phyloP scores from a whole-genome alignment of 2,888 invertebrate species.

The Ischnus inquisitorius region DNA sequence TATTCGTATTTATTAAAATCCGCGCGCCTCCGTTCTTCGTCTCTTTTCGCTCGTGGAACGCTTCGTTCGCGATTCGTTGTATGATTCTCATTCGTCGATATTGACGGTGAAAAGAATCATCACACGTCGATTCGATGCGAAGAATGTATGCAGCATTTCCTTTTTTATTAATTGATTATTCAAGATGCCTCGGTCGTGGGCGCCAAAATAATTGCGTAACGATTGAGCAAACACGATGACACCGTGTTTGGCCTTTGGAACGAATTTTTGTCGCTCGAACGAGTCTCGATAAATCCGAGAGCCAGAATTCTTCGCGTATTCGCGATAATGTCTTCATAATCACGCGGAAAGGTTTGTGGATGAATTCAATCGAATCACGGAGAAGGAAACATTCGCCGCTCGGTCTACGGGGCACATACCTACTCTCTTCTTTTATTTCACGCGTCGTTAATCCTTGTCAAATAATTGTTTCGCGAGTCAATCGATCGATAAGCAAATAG shows the following conservation, averaged over 20 bases:
- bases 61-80: neutral
- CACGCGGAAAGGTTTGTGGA: neutral
- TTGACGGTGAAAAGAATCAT: neutral
- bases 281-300: constrained; percentile 12
- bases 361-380: constrained; percentile 4
- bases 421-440: neutral
- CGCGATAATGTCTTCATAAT: neutral
- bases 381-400: neutral
- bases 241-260: constrained; percentile 13
- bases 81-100: neutral
- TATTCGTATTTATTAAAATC: constrained; percentile 60
- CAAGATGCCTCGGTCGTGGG: neutral
- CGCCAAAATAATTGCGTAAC: constrained; percentile 27
- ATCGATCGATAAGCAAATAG: constrained; percentile 7
- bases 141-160: neutral
- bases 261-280: constrained; percentile 22
- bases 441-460: constrained; percentile 16
- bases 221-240: constrained; percentile 1
- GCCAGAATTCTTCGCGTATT: neutral
- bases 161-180: neutral
- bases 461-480: constrained; percentile 42
- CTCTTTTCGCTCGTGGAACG: neutral
- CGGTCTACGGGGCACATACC: neutral
- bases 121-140: neutral
- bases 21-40: neutral